Conservation (phyloP, 2,113 vertebrate genomes). For the Ammodytes marinus region DNA sequence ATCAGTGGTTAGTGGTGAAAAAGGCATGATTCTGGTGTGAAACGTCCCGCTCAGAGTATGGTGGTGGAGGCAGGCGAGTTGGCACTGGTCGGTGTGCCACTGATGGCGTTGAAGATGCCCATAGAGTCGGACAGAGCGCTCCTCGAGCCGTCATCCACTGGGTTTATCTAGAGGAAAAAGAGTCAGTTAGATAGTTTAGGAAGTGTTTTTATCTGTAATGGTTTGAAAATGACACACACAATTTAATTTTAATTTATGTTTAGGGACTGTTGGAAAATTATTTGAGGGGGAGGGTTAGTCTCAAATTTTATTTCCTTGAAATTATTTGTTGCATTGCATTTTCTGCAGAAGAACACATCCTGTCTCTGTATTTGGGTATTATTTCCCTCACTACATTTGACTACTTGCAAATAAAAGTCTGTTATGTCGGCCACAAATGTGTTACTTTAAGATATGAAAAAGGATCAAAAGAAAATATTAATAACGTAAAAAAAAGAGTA, state of each 20-base stretch:
- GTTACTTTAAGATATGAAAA: too few relatives aligned
- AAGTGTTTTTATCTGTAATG: not conserved
- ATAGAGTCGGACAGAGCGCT: constrained; percentile 90
- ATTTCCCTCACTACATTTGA: not conserved
- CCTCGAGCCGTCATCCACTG: constrained; percentile 88
- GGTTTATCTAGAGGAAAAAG: constrained; percentile 86
- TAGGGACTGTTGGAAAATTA: not conserved
- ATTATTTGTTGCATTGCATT: not conserved
- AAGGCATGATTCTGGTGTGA: constrained; percentile 11
- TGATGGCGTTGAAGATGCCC: constrained; percentile 98
- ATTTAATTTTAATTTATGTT: not conserved
- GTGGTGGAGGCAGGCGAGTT: constrained; percentile 90
- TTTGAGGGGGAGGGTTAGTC: not conserved
- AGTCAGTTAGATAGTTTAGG: not conserved
- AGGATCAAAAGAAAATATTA: not conserved
- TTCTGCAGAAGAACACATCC: not conserved
- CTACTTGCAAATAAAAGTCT: not conserved
- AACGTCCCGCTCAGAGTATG: constrained; percentile 79
- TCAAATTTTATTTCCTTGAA: not conserved
- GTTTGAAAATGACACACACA: not conserved
- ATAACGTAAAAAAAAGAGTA: not conserved
- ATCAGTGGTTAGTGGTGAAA: not conserved
- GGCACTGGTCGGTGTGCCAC: constrained; percentile 91
- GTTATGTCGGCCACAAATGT: not conserved
- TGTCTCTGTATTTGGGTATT: not conserved